Base-by-base conservation (phyloP, 2,888 invertebrate species). In the Epistrophe eligans region DNA sequence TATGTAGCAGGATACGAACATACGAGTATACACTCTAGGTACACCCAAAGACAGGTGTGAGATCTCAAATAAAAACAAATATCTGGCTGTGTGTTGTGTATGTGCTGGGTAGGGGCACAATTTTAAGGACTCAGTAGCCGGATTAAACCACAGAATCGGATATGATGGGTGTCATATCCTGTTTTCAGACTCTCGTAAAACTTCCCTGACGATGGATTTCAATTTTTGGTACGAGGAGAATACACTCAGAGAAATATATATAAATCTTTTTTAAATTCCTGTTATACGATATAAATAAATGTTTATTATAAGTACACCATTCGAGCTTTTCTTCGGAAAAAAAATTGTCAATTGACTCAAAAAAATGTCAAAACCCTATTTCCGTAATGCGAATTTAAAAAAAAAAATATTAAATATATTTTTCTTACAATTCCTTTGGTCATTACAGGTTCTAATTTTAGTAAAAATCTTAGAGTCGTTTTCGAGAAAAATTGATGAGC, bases 161-260 rank as follows among this genome's bases (percentile, higher is more conserved):
- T 82, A 87, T 82, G 82, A 82, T 71, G 79, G 85, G 85, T 87
- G 85, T 87, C 74, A 79, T 71, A 82, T 87, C 85, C 85, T 87
- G 85, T 74, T 73, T 77, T 57, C 60, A 50, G 35, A 52, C 66
- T 50, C 58, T 77, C 52, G 55, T 60, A 79, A 79, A 64, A 43
- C 10, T 74, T 74, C 6, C 55, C 40, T n/a, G 28, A 35, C 35
- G 24, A 66, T 48, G 17, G 35, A 35, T 19, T 35, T 4, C 13
- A 35, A 67, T 15, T 17, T 24, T 38, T 35, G 35, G 35, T 35
- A 38, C 28, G 10, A 5, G 24, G 19, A 55, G 0, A 10, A 32
- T 58, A 58, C 58, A 58, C 58, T 58, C 7, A 17, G 58, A 35
- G 11, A 58, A 58, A 55, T 48, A n/a, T 43, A 32, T 32, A 32